Evolutionary conservation across 2,113 vertebrate species (phyloP).

Genomic region (Amphiprion ocellaris): DNA sequence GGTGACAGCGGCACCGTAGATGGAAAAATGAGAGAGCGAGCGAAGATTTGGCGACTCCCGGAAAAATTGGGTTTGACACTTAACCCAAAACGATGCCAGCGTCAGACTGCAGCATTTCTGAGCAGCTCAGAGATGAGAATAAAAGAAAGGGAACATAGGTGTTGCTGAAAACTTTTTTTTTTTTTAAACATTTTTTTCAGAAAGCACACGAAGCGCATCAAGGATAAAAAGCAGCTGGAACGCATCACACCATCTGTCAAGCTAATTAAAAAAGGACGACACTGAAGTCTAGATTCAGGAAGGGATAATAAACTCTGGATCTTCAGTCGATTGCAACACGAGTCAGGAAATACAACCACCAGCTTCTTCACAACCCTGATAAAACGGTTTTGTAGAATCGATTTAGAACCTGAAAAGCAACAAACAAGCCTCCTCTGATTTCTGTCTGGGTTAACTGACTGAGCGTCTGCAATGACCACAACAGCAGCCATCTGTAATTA

Average conservation of each 20-base stretch:
- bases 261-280: constrained; percentile 34
- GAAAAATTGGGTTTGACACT: constrained; percentile 19
- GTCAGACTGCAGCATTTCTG: neutral
- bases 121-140: neutral
- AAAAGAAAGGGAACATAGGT: neutral
- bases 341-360: neutral
- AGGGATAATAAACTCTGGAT: neutral
- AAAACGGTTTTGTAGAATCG: neutral
- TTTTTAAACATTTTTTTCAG: too few relatives aligned
- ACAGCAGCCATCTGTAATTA: constrained; percentile 8
- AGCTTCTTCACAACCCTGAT: neutral
- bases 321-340: neutral
- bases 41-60: constrained; percentile 10
- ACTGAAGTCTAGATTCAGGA: constrained; percentile 4
- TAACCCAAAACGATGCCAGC: neutral
- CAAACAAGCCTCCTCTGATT: neutral
- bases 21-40: constrained; percentile 15
- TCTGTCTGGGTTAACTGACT: neutral
- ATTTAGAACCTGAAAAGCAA: neutral
- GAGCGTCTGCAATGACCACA: neutral
- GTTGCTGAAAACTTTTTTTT: constrained; percentile 5
- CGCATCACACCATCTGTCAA: constrained; percentile 22
- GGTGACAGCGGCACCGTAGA: constrained; percentile 37
- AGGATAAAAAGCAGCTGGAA: constrained; percentile 17
- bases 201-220: neutral